Percentiles rank a stretch among this genome's conserved stretches.
Conservation (phyloP, 2,113 vertebrate species). For the Tauraco erythrolophus region DNA sequence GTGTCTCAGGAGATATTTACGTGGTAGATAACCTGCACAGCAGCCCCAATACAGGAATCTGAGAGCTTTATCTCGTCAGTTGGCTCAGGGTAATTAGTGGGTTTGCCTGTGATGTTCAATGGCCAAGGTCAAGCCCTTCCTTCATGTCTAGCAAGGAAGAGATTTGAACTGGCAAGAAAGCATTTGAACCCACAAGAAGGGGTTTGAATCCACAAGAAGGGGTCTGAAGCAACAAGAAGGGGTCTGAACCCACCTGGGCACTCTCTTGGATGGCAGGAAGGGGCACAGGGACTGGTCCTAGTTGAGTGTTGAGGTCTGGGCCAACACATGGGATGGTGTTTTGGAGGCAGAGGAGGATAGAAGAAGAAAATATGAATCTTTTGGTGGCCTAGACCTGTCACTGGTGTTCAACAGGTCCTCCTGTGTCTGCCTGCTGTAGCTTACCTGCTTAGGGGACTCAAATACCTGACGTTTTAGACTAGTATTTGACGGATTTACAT, state of each 20-base stretch:
- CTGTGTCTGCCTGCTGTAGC: neutral
- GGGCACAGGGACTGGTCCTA: neutral
- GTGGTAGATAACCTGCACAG: neutral
- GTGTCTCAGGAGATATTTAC: neutral
- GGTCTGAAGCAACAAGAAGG: neutral
- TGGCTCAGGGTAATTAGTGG: neutral
- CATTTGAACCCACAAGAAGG: neutral
- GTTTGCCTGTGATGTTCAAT: neutral
- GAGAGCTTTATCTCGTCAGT: neutral
- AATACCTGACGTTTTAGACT: neutral
- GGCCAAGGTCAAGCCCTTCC: neutral
- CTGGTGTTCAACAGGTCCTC: neutral
- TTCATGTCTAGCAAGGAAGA: accelerated
- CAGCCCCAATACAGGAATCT: neutral
- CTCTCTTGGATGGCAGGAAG: neutral
- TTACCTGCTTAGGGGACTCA: neutral
- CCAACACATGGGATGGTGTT: neutral
- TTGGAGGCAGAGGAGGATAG: neutral
- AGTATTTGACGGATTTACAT: neutral
- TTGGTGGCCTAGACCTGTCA: neutral
- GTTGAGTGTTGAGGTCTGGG: neutral
- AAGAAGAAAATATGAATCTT: neutral
- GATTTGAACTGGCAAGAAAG: neutral
- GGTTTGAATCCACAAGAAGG: neutral
- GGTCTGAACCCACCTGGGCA: neutral